Conservation (phyloP, 1,140 invertebrate genomes). For the Aricia agestis region DNA sequence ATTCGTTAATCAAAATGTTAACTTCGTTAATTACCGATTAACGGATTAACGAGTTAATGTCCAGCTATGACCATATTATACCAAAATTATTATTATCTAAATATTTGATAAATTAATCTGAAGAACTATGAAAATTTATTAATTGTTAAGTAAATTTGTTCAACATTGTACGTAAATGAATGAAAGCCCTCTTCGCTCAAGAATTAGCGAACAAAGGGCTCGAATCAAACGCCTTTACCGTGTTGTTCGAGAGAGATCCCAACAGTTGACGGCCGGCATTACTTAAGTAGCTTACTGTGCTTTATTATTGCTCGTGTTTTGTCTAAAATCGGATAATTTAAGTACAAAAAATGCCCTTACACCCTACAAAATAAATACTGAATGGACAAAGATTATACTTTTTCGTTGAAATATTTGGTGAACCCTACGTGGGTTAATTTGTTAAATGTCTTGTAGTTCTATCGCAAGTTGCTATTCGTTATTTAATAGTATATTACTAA, state of each 20-base stretch:
- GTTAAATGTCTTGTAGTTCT: neutral
- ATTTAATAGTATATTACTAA: constrained; percentile 23
- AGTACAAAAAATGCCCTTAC: neutral
- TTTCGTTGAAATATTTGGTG: too few species aligned
- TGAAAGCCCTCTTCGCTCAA: constrained; percentile 44
- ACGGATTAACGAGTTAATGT: too few species aligned
- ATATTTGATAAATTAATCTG: too few species aligned
- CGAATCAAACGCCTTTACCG: constrained; percentile 52
- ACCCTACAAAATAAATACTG: too few species aligned
- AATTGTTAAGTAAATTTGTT: neutral
- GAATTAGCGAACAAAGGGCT: constrained; percentile 69
- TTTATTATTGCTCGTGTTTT: neutral
- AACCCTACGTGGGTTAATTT: neutral
- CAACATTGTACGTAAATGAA: constrained; percentile 30
- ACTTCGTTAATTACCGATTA: too few species aligned
- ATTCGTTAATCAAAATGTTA: too few species aligned
- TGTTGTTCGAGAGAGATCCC: constrained; percentile 44
- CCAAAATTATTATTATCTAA: too few species aligned
- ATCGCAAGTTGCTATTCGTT: neutral
- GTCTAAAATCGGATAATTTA: neutral
- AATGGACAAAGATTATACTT: too few species aligned
- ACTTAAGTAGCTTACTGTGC: constrained; percentile 28
- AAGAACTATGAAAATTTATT: neutral
- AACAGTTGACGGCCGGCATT: constrained; percentile 41
- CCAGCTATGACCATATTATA: too few species aligned